Evolutionary conservation across 2,113 vertebrate species (phyloP).

Genomic region (Riparia riparia): DNA sequence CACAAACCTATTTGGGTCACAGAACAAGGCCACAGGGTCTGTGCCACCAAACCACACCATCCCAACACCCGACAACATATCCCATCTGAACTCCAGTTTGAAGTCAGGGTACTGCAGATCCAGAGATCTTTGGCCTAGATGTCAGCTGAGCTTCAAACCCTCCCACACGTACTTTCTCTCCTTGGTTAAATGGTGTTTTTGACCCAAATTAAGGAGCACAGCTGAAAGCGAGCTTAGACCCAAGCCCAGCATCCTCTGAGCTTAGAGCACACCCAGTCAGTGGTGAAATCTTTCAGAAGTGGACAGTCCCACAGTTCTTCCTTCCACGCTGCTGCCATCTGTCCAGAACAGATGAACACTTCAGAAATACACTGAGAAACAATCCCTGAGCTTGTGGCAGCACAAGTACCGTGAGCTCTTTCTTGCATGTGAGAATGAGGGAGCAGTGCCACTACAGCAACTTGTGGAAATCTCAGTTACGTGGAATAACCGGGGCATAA

Average conservation of each 20-base stretch:
- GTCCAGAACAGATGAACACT: not conserved
- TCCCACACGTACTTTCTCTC: not conserved
- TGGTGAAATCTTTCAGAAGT: not conserved
- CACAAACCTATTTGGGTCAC: not conserved
- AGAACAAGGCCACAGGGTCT: not conserved
- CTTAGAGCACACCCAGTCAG: not conserved
- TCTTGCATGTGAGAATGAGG: not conserved
- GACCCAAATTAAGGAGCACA: not conserved
- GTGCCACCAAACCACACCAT: not conserved
- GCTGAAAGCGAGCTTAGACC: not conserved
- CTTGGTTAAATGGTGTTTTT: not conserved
- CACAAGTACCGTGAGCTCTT: rapidly evolving
- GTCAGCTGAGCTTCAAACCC: not conserved
- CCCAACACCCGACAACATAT: not conserved
- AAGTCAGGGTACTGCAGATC: not conserved
- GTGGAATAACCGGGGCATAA: not conserved
- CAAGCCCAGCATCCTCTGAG: not conserved
- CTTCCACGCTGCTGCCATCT: not conserved
- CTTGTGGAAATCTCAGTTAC: not conserved
- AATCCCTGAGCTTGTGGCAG: not conserved
- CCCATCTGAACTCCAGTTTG: not conserved
- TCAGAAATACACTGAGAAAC: not conserved
- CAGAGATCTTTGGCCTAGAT: not conserved
- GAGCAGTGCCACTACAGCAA: not conserved
- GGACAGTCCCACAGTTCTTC: not conserved